Evolutionary conservation across 2,113 vertebrate genomes (phyloP).

Genomic region (Phaethon lepturus): DNA sequence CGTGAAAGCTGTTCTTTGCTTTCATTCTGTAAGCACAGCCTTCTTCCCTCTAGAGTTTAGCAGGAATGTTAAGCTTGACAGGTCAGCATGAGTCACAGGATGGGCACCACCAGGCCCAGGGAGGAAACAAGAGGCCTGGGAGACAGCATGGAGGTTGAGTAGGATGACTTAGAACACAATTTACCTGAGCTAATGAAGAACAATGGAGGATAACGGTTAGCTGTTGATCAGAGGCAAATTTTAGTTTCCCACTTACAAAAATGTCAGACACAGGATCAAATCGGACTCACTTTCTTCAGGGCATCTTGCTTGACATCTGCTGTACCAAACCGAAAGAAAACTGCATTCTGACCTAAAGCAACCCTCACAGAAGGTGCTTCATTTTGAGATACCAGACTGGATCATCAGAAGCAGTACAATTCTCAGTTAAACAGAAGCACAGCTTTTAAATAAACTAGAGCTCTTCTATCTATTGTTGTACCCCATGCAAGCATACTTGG

Average conservation of each 20-base stretch:
- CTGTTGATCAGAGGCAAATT: not conserved
- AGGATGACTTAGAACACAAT: not conserved
- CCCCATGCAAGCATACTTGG: fast-evolving
- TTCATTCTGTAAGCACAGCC: not conserved
- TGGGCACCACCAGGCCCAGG: not conserved
- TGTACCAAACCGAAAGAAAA: not conserved
- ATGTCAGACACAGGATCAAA: not conserved
- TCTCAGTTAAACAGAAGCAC: not conserved
- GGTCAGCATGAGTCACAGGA: not conserved
- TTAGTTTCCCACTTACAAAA: not conserved
- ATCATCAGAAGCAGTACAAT: not conserved
- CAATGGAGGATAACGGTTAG: fast-evolving
- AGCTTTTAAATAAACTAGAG: not conserved
- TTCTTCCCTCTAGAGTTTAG: not conserved
- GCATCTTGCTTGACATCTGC: not conserved
- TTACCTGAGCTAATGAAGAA: not conserved
- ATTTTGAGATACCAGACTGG: not conserved
- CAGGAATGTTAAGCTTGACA: not conserved
- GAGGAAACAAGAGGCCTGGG: too few species aligned
- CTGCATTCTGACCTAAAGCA: not conserved
- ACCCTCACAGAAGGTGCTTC: not conserved
- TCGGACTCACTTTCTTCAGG: fast-evolving
- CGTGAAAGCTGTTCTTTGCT: not conserved
- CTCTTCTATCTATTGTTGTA: not conserved
- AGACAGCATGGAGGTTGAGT: fast-evolving